phyloP scores from a whole-genome alignment of 1,140 invertebrate species.

The Drosophila insularis region DNA sequence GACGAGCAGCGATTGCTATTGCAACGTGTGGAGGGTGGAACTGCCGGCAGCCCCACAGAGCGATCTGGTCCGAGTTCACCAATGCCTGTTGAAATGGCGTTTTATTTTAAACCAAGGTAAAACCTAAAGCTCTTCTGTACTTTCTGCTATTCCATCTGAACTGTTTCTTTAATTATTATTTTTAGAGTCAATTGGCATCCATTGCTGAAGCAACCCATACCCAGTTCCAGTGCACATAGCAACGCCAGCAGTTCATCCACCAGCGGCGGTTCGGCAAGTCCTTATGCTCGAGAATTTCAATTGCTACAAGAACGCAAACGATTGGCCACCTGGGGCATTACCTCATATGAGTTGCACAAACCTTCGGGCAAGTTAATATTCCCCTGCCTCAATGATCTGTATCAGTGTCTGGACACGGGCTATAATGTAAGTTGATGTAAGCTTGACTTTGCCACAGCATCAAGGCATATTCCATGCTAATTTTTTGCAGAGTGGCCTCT shows the following conservation, averaged over 20 bases:
- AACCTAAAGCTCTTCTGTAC: not conserved
- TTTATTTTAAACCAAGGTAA: slow-evolving; percentile 57
- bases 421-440: slow-evolving; percentile 84
- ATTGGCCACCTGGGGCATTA: slow-evolving; percentile 95
- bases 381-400: slow-evolving; percentile 93
- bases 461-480: slow-evolving; percentile 25
- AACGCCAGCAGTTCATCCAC: slow-evolving; percentile 30
- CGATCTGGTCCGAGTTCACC: slow-evolving; percentile 43
- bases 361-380: slow-evolving; percentile 93
- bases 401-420: slow-evolving; percentile 89
- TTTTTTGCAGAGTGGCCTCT: slow-evolving; percentile 85
- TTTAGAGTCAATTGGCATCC: slow-evolving; percentile 87
- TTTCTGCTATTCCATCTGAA: not conserved
- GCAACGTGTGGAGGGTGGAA: slow-evolving; percentile 41
- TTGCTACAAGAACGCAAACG: slow-evolving; percentile 95
- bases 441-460: not conserved
- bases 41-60: slow-evolving; percentile 31
- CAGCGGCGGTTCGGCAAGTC: slow-evolving; percentile 82
- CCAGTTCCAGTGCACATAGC: slow-evolving; percentile 85
- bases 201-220: slow-evolving; percentile 89
- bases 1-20: slow-evolving; percentile 51
- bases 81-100: slow-evolving; percentile 28
- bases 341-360: slow-evolving; percentile 94
- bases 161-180: not conserved
- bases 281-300: slow-evolving; percentile 92